Evolutionary conservation across 2,888 invertebrate genomes (phyloP).

Genomic region (Allygus modestus): DNA sequence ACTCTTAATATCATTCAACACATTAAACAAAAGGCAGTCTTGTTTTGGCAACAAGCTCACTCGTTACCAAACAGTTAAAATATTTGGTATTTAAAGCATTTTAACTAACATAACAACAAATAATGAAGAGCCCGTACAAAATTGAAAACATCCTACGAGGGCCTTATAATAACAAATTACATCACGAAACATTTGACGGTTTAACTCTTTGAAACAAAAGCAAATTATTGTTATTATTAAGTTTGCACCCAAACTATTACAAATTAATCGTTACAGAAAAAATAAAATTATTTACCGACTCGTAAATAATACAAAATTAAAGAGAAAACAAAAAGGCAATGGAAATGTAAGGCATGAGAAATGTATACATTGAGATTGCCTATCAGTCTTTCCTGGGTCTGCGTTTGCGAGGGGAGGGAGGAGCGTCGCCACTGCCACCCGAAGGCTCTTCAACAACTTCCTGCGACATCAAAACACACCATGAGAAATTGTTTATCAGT

Average conservation of each 20-base stretch:
- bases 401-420: conserved; percentile 69
- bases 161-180: too few relatives aligned
- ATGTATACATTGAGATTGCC: conserved; percentile 9
- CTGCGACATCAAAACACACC: too few relatives aligned
- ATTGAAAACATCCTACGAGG: too few relatives aligned
- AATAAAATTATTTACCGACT: neutral
- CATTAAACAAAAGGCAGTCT: neutral
- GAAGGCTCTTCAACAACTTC: too few relatives aligned
- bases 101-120: neutral
- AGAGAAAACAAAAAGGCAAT: neutral
- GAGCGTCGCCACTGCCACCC: conserved; percentile 66
- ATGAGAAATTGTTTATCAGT: too few relatives aligned
- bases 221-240: too few relatives aligned
- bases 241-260: neutral
- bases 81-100: neutral
- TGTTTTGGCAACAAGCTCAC: neutral
- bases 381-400: conserved; percentile 70
- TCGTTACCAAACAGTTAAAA: neutral
- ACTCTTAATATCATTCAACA: neutral
- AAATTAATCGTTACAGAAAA: neutral
- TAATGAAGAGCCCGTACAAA: too few relatives aligned
- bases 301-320: neutral
- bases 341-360: conserved; percentile 30
- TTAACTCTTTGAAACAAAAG: neutral
- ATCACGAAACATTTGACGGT: too few relatives aligned